Base-by-base conservation (phyloP, 2,797 vertebrate species). In the Bradypodion ventrale region DNA sequence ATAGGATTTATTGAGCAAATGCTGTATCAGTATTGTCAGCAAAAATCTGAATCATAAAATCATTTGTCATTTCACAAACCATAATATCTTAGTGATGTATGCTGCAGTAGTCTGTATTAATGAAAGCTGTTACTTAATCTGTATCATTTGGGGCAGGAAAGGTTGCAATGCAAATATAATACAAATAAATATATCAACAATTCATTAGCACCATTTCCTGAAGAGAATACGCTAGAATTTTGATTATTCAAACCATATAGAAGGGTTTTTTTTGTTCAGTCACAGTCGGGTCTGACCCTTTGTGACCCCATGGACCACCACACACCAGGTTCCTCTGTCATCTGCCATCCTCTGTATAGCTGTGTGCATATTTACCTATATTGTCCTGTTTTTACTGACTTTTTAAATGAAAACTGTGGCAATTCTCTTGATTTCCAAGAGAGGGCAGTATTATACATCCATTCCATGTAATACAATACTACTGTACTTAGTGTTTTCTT, bases 391-490 rank as follows among this genome's bases (percentile, higher is more conserved):
- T 83, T 29, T 35, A 23, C 46, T 7, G 3, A 0, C 44, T 52
- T 32, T 13, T 6, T 5, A 56, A 9, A 82, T 78, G 1, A 6
- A 21, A 35, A 1, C 0, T 15, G 4, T 12, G 19, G 84, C 87
- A 90, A 75, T 79, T 78, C 86, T 63, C 16, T 0, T 9, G 0
- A 13, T 7, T 63, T 78, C 91, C 93, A 92, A 87, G 49, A 93
- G 93, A 94, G 92, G 92, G 93, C 92, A 90, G 37, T 86, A 88
- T 81, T 4, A 85, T 0, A 80, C 21, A 27, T 0, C 9, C 65
- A 1, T 56, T 75, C 3, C 29, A 25, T 62, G 7, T 42, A 19
- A 42, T n/a, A n/a, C 27, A 21, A 42, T 29, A 56, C 46, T 49
- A n/a, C n/a, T n/a, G n/a, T n/a, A n/a, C n/a, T n/a, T 35, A 60